Evolutionary conservation across 2,113 vertebrate species (phyloP), one percentile per base, ranked within the genome.

Genomic region (Poeciliopsis prolifica): DNA sequence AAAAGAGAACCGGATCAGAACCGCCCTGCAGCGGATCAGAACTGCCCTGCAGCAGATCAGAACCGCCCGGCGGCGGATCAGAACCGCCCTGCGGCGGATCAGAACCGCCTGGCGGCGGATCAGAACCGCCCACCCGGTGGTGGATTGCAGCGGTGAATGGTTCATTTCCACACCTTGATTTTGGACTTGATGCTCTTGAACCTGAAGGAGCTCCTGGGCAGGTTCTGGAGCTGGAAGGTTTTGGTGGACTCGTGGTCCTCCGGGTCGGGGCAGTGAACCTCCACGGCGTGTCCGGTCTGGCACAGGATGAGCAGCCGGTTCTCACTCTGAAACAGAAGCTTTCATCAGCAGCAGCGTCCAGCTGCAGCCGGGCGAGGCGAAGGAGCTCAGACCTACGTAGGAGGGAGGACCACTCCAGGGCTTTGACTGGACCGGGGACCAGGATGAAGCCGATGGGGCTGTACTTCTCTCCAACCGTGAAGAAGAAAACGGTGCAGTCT

Each of bases 401-500:
- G 92, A 93, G 61, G 78, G 70, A 35, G 96, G 91, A 96, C 97
- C 98, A 99, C 51, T 94, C 89, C 87, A 99, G 93, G 7, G 90
- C 90, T 70, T 90, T 87, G 42, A 99, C 96, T 1, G 97, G 94
- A 9, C 96, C 97, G 0, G 97, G 97, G n/a, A 98, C 96, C 13
- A 1, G 72, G 65, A 98, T 88, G 75, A 96, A 99, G 61, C 98
- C 97, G 0, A 98, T 86, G 28, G 98, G 96, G 19, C 91, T 77
- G 42, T 97, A 98, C 51, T 86, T 75, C 5, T 94, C 92, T 67
- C 93, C 94, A 58, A 96, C 90, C 19, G 87, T 82, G 89, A 99
- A 98, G 88, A 98, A 97, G 91, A 99, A 99, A 72, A 99, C 96
- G 0, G 95, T 97, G 84, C 92, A 78, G 88, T 99, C 98, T 77